Evolutionary conservation across 2,888 invertebrate genomes (phyloP).

Genomic region (Acronicta leporina): DNA sequence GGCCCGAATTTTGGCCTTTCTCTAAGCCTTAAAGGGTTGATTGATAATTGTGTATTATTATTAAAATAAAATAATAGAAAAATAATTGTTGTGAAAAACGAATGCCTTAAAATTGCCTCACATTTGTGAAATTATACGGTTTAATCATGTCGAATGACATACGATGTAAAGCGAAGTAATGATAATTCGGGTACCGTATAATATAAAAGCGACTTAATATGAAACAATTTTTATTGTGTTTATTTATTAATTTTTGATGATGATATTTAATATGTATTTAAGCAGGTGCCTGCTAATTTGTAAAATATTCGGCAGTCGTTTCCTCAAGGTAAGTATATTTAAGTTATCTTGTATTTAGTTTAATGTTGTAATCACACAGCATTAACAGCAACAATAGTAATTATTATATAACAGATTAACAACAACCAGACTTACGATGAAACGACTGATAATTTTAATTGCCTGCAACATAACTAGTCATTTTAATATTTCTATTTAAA

Average conservation of each 20-base stretch:
- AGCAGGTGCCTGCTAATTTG: background rate
- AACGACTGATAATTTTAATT: constrained; percentile 24
- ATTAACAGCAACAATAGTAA: too few species aligned
- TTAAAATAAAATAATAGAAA: background rate
- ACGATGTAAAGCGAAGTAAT: too few species aligned
- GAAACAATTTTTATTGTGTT: background rate
- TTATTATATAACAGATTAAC: too few species aligned
- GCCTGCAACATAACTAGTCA: constrained; percentile 60
- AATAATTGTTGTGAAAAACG: background rate
- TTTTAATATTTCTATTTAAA: constrained; percentile 46
- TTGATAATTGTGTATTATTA: background rate
- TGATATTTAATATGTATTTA: background rate
- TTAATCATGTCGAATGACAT: too few species aligned
- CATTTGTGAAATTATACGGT: background rate
- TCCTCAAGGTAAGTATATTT: background rate
- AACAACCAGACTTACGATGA: constrained; percentile 23
- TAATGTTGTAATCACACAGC: too few species aligned
- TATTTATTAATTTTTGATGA: background rate
- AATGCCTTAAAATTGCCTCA: constrained; percentile 15
- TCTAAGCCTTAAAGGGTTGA: background rate
- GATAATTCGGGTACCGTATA: background rate
- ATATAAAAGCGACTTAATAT: background rate
- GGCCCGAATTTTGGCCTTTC: constrained; percentile 1
- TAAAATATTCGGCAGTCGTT: background rate
- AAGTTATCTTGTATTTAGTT: too few species aligned